A percentile compares a stretch with the other conserved stretches of the same genome.
Conservation (phyloP, 2,113 vertebrate species). For the Coreoperca whiteheadi region DNA sequence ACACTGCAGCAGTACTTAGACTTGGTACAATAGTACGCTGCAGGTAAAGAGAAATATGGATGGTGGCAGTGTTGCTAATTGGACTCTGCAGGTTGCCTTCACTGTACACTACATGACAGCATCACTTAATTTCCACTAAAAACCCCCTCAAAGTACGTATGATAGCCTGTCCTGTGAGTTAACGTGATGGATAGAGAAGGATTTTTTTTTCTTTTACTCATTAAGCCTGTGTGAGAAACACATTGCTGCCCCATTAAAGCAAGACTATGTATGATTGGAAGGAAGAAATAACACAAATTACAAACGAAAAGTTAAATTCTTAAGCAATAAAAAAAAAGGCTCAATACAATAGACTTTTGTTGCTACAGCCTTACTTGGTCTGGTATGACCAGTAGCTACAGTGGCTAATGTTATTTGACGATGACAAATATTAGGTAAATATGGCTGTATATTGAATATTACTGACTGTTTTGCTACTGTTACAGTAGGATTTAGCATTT, state of each 20-base stretch:
- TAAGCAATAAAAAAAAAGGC: background rate
- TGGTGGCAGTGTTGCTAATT: background rate
- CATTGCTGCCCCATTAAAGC: background rate
- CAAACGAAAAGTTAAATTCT: background rate
- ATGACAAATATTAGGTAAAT: background rate
- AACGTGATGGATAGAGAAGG: background rate
- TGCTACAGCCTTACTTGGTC: background rate
- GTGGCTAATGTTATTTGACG: background rate
- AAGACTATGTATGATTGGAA: background rate
- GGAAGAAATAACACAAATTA: background rate
- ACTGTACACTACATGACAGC: background rate
- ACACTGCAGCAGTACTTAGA: background rate
- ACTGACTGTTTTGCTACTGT: background rate
- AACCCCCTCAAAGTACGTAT: background rate
- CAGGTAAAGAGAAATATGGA: background rate
- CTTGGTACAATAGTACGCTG: background rate
- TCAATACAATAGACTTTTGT: background rate
- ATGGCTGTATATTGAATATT: background rate
- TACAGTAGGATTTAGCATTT: background rate
- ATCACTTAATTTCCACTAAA: background rate
- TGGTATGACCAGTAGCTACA: background rate
- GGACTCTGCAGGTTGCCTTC: constrained; percentile 21
- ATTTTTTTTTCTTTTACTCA: background rate
- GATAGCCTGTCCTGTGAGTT: background rate
- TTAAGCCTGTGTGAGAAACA: background rate